A percentile compares a stretch with the other conserved stretches of the same genome.
Conservation (phyloP, 2,797 vertebrate species). For the Malurus leucopterus region DNA sequence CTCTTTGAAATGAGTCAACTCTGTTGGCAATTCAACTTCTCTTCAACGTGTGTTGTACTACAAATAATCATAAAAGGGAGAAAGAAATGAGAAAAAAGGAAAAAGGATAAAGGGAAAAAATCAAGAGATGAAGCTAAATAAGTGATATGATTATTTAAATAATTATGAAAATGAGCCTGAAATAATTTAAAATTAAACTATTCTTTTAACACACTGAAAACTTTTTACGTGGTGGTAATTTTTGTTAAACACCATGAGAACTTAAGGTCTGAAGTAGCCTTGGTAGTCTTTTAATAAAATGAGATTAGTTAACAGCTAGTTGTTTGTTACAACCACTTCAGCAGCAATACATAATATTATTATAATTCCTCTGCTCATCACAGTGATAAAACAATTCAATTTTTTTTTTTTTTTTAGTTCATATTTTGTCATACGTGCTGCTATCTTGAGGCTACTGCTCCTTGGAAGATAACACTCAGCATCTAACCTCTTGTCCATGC, state of each 20-base stretch:
- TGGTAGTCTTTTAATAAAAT: not conserved
- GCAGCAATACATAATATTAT: not conserved
- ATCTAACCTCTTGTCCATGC: not conserved
- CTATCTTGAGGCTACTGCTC: not conserved
- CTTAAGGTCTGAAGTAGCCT: not conserved
- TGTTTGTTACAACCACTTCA: not conserved
- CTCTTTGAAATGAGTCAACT: constrained; percentile 17
- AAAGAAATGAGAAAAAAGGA: not conserved
- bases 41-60: not conserved
- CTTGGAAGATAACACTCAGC: not conserved
- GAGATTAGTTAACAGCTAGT: not conserved
- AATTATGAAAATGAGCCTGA: not conserved
- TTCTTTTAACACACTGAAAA: not conserved
- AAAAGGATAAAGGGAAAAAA: not conserved
- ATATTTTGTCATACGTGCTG: not conserved
- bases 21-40: not conserved
- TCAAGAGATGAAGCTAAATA: not conserved
- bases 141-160: not conserved
- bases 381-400: not conserved
- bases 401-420: not conserved
- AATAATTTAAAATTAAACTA: not conserved
- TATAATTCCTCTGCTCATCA: not conserved
- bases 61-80: not conserved
- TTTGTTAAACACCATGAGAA: not conserved
- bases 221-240: not conserved